These are phyloP conservation scores for Psephotus haematonotus DNA, from an alignment of 2,113 vertebrate genomes.

Conservation along the genomic window DNA sequence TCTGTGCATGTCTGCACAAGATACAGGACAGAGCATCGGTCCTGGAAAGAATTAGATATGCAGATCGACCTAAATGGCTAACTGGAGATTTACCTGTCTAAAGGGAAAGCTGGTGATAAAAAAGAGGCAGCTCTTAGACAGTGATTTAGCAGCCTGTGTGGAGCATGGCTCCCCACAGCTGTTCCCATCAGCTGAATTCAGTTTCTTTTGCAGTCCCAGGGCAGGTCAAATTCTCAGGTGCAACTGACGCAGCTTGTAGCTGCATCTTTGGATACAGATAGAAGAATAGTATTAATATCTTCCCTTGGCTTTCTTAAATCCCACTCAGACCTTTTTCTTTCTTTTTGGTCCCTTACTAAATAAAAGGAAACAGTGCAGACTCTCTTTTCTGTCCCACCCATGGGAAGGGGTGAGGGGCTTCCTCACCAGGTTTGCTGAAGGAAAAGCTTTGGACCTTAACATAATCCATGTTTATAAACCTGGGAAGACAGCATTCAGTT, in stretches of 20 bases:
- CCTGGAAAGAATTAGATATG: neutral
- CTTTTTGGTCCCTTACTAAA: neutral
- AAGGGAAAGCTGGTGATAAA: neutral
- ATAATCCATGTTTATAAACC: neutral
- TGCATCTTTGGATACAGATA: neutral
- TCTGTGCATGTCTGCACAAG: neutral
- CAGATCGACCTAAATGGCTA: neutral
- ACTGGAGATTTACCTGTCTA: neutral
- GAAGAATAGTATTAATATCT: neutral
- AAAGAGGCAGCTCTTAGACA: neutral
- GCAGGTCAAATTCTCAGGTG: neutral
- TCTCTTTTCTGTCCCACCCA: neutral
- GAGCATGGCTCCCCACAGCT: accelerated
- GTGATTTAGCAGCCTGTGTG: neutral
- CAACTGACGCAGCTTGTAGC: neutral
- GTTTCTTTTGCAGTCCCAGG: neutral
- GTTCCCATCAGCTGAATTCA: neutral
- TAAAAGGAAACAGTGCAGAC: neutral
- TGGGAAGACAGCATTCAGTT: neutral
- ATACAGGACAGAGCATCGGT: neutral
- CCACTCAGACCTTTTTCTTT: neutral
- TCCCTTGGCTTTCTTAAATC: neutral
- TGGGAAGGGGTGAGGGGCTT: neutral
- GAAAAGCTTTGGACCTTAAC: neutral
- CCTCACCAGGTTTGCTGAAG: neutral